Evolutionary conservation across 2,113 vertebrate species (phyloP).

Genomic region (Dendrocopos noguchii): DNA sequence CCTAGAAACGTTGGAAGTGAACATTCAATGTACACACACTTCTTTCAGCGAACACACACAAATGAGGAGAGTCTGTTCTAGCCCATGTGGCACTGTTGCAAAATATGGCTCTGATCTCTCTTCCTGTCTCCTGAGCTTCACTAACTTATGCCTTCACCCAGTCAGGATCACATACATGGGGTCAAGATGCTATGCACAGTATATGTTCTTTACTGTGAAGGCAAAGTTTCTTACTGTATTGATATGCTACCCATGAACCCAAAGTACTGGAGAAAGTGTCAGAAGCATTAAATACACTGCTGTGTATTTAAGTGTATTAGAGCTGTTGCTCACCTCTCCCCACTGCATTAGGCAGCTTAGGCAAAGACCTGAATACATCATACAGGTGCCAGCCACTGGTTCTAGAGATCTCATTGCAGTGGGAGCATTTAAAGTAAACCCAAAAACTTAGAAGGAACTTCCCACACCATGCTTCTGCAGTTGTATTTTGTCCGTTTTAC

Average conservation of each 20-base stretch:
- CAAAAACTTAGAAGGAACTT: neutral
- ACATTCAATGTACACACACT: neutral
- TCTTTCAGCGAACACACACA: neutral
- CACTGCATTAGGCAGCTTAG: fast-evolving
- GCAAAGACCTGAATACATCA: neutral
- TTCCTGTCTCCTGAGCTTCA: neutral
- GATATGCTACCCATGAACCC: neutral
- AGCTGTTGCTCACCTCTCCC: neutral
- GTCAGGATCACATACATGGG: neutral
- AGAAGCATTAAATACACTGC: neutral
- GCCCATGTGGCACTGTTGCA: neutral
- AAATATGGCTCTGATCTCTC: neutral
- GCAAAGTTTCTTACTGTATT: neutral
- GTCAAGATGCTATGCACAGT: neutral
- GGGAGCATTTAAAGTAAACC: neutral
- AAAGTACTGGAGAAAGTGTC: neutral
- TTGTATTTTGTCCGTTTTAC: neutral
- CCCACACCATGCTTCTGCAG: fast-evolving
- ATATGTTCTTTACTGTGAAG: neutral
- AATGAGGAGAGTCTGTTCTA: neutral
- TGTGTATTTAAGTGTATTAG: neutral
- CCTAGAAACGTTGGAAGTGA: neutral
- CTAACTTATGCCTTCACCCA: neutral
- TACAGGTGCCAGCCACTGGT: neutral
- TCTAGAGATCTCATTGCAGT: neutral